Conservation (phyloP, 1,140 invertebrate genomes). For the Orius laevigatus region DNA sequence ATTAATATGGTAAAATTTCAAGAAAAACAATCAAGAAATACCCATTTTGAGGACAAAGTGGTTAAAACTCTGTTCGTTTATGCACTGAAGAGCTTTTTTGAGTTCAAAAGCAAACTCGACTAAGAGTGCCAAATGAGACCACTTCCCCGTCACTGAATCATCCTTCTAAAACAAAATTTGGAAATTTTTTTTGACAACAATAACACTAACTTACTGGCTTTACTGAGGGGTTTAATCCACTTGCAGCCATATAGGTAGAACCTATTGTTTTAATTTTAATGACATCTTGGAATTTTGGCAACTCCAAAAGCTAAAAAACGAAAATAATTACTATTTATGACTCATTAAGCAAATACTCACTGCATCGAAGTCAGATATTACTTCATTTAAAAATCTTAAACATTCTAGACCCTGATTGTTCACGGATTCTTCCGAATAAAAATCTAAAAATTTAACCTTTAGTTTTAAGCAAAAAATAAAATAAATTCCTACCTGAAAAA, state of each 20-base stretch:
- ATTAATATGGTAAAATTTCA: conserved; percentile 1
- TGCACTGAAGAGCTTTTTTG: conserved; percentile 71
- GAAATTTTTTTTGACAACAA: neutral
- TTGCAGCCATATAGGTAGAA: conserved; percentile 94
- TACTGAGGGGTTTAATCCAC: conserved; percentile 62
- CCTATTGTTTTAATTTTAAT: conserved; percentile 98
- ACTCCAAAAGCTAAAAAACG: conserved; percentile 57
- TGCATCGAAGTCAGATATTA: conserved; percentile 94
- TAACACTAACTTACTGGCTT: conserved; percentile 21
- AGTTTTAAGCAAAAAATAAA: neutral
- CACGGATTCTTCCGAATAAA: conserved; percentile 87
- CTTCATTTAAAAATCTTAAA: conserved; percentile 90
- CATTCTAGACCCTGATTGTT: conserved; percentile 94
- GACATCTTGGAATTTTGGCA: conserved; percentile 69
- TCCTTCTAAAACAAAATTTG: conserved; percentile 33
- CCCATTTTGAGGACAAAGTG: conserved; percentile 87
- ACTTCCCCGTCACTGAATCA: conserved; percentile 51
- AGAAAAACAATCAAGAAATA: too few relatives aligned
- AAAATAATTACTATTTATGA: too few relatives aligned
- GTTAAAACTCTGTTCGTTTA: conserved; percentile 91
- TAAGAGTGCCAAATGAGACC: conserved; percentile 67
- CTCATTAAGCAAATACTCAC: too few relatives aligned
- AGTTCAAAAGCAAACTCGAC: conserved; percentile 84
- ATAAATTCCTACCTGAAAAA: conserved; percentile 47
- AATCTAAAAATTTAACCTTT: conserved; percentile 40